Evolutionary conservation across 1,140 invertebrate genomes (phyloP), one percentile per base, ranked within the genome.

Genomic region (Popillia japonica): DNA sequence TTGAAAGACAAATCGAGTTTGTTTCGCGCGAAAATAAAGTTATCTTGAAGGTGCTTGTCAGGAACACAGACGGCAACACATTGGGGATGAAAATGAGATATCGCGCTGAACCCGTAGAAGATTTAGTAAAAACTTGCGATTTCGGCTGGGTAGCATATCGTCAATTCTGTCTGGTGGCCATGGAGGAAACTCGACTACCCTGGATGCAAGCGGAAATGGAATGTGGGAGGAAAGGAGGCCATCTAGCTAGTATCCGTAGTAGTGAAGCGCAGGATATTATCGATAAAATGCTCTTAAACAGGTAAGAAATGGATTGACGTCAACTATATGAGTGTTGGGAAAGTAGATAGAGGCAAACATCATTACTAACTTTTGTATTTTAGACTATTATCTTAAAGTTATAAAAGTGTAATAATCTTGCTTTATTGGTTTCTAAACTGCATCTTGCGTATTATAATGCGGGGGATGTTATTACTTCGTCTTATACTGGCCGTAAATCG

Each of bases 121-220:
- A 89, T 40, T 84, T 92, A 34, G 88, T 90, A 44, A 89, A 89
- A 1, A 86, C 88, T 78, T 93, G 92, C 86, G 90, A 90, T 2
- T 91, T 90, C 78, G 92, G 92, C 0, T 93, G 92, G 91, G 88
- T 93, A 11, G 84, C 86, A 0, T 86, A 90, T 9, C 86, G 89
- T 11, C 89, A 91, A 74, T 90, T 90, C 81, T 93, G 92, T 81
- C 88, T 93, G 79, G 85, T 89, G n/a, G 88, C 90, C 0, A 85
- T 92, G 41, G 89, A 92, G 77, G 87, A 89, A 42, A 80, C 86
- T 0, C 86, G 88, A 68, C 83, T 90, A 78, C 83, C 89, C 0
- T 94, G 93, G 93, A 83, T 86, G 2, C 89, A 91, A 48, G 92
- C 92, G 0, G 92, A 94, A 81, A 86, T 88, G 9, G 89, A 92